These are phyloP conservation scores for Oikopleura vanhoeffeni DNA, from an alignment of 23 tunicate species.

Conservation along the genomic window DNA sequence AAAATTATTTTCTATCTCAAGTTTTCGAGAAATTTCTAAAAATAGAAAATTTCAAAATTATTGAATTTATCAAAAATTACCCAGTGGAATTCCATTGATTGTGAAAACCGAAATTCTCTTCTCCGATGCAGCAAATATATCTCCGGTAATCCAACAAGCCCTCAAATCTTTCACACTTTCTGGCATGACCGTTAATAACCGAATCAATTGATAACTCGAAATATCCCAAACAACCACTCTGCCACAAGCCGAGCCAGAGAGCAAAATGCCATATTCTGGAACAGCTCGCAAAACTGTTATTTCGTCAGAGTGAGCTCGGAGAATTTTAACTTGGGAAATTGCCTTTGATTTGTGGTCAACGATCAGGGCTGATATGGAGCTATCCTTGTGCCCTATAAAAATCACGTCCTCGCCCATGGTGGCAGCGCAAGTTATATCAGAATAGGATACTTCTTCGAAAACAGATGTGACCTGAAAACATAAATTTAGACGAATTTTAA, in stretches of 20 bases:
- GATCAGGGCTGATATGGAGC: background rate
- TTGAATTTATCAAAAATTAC: no score
- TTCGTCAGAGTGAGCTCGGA: background rate
- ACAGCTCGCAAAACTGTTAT: background rate
- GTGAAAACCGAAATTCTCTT: background rate
- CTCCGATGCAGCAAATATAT: background rate
- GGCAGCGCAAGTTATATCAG: background rate
- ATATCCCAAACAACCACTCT: background rate
- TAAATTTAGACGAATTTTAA: no score
- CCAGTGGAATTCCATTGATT: background rate
- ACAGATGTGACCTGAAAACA: no score
- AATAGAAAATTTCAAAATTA: background rate
- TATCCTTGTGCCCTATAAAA: background rate
- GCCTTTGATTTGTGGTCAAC: background rate
- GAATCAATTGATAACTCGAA: background rate
- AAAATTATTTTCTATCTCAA: no score
- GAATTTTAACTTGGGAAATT: background rate
- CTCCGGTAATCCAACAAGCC: background rate
- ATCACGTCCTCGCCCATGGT: background rate
- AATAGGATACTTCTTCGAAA: background rate
- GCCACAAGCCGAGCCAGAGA: background rate
- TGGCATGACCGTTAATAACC: background rate
- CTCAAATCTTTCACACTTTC: background rate
- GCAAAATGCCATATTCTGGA: background rate
- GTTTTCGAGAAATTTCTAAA: background rate